Evolutionary conservation across 2,888 invertebrate genomes (phyloP).

Genomic region (Dryobota labecula): DNA sequence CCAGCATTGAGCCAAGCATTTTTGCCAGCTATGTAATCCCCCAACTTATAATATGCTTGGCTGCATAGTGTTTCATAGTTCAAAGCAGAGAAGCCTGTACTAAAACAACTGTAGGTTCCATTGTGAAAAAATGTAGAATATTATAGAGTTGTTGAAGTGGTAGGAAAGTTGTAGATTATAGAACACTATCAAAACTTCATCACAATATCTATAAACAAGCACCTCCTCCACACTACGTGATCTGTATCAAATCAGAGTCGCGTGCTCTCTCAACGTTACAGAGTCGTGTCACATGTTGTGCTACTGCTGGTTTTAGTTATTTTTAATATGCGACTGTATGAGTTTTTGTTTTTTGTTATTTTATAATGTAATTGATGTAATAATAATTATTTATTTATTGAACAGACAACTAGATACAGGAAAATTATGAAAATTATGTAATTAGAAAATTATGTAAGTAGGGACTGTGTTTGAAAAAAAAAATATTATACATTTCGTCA

Average conservation of each 20-base stretch:
- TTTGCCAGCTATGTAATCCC: too few species aligned
- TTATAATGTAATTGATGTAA: not conserved
- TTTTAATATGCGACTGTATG: not conserved
- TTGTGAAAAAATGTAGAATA: too few species aligned
- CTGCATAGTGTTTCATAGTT: too few species aligned
- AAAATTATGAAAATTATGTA: too few species aligned
- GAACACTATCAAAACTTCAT: not conserved
- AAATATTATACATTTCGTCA: not conserved
- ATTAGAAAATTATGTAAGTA: too few species aligned
- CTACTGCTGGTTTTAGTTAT: not conserved
- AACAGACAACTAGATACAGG: too few species aligned
- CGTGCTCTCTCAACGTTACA: conserved; percentile 43
- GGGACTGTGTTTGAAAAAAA: not conserved
- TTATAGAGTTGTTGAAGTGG: too few species aligned
- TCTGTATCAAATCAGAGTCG: conserved; percentile 67
- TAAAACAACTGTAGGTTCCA: not conserved
- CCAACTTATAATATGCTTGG: too few species aligned
- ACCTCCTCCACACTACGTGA: conserved; percentile 37
- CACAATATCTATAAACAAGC: not conserved
- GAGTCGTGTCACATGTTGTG: conserved; percentile 30
- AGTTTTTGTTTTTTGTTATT: not conserved
- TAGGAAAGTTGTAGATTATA: too few species aligned
- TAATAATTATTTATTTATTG: too few species aligned
- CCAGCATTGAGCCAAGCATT: too few species aligned
- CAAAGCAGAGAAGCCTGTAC: not conserved